Conservation (phyloP, 1,140 invertebrate species). For the Drosophila sulfurigaster region DNA sequence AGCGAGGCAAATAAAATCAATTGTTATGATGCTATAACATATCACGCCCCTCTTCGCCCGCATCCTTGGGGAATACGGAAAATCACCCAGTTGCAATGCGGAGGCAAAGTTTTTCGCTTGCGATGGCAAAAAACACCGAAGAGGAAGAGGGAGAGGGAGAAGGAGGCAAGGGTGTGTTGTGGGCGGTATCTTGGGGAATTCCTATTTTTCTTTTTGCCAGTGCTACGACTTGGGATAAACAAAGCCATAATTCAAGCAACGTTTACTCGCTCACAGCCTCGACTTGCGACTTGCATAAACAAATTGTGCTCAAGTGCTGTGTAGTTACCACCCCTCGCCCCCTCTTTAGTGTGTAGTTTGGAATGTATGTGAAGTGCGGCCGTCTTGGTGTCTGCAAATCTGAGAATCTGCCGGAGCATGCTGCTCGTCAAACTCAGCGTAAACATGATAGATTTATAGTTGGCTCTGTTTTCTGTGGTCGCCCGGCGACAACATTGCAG, state of each 20-base stretch:
- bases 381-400: conserved; percentile 26
- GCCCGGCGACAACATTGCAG: conserved; percentile 63
- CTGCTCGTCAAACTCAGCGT: conserved; percentile 75
- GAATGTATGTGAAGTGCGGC: background rate
- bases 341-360: background rate
- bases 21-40: conserved; percentile 78
- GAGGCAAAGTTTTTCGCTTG: conserved; percentile 60
- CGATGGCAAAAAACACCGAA: conserved; percentile 51
- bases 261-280: conserved; percentile 65
- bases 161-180: conserved; percentile 14
- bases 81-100: conserved; percentile 53
- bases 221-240: conserved; percentile 74
- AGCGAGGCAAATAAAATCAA: conserved; percentile 71
- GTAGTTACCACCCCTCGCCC: background rate
- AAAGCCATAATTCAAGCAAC: conserved; percentile 81
- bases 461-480: conserved; percentile 59
- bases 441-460: conserved; percentile 82
- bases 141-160: conserved; percentile 39
- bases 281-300: conserved; percentile 75
- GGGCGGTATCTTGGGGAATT: conserved; percentile 30
- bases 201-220: conserved; percentile 52
- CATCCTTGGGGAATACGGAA: background rate
- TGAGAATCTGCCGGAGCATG: conserved; percentile 43
- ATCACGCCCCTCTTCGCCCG: conserved; percentile 46
- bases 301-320: conserved; percentile 70